Evolutionary conservation across 1,140 invertebrate species (phyloP).

Genomic region (Helicoverpa armigera): DNA sequence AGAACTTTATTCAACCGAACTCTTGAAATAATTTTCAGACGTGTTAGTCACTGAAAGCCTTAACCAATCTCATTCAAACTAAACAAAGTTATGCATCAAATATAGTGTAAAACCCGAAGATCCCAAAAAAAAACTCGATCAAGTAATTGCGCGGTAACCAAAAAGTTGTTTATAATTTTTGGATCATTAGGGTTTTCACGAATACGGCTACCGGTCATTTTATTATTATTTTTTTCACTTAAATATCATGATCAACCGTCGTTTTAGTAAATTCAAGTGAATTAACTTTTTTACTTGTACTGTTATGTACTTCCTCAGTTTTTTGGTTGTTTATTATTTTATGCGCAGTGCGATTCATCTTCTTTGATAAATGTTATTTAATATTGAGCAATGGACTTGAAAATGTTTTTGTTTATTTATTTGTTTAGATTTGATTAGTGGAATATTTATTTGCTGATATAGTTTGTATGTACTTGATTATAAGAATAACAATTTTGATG

Average conservation of each 20-base stretch:
- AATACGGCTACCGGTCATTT: conserved; percentile 54
- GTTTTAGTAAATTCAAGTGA: conserved; percentile 50
- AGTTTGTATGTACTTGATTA: not conserved
- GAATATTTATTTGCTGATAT: not conserved
- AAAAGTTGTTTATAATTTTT: conserved; percentile 60
- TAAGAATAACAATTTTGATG: not conserved
- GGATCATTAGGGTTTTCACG: conserved; percentile 57
- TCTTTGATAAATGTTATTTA: conserved; percentile 23
- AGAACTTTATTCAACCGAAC: too few species aligned
- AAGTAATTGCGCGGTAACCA: conserved; percentile 31
- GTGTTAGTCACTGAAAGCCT: too few species aligned
- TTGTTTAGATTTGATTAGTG: not conserved
- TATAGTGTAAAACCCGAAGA: not conserved
- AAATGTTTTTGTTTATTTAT: not conserved
- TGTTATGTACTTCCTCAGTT: conserved; percentile 12
- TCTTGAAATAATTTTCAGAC: too few species aligned
- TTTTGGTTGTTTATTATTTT: not conserved
- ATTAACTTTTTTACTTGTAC: conserved; percentile 50
- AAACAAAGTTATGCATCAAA: not conserved
- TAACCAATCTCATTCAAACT: not conserved
- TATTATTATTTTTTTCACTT: conserved; percentile 49
- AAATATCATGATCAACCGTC: conserved; percentile 46
- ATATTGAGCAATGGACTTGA: conserved; percentile 27
- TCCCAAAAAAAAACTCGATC: conserved; percentile 39
- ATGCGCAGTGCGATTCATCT: not conserved